These are phyloP conservation scores for Drosophila pseudoobscura DNA, from an alignment of 1,140 invertebrate species.

Conservation along the genomic window DNA sequence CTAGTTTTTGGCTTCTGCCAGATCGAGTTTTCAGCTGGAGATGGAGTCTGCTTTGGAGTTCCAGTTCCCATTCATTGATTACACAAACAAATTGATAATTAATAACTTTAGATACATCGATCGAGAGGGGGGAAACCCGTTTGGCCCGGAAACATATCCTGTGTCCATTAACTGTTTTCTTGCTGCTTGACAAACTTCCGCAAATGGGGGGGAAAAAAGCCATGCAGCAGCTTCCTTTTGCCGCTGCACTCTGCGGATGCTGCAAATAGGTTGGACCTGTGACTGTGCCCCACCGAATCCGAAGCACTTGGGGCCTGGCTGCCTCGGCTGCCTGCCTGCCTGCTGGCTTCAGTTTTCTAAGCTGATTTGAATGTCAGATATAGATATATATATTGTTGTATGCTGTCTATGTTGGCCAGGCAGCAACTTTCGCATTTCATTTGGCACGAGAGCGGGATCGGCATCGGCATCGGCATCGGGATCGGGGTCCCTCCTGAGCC, in stretches of 20 bases:
- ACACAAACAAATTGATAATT: conserved; percentile 70
- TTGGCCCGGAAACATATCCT: conserved; percentile 76
- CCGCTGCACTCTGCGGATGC: conserved; percentile 55
- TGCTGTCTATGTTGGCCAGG: conserved; percentile 16
- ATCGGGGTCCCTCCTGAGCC: neutral
- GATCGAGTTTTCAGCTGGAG: neutral
- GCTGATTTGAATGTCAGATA: conserved; percentile 81
- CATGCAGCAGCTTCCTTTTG: conserved; percentile 33
- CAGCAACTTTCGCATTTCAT: conserved; percentile 79
- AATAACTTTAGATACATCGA: conserved; percentile 61
- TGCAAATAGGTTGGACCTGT: conserved; percentile 62
- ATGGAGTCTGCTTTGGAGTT: neutral
- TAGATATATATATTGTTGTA: conserved; percentile 20
- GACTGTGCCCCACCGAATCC: conserved; percentile 34
- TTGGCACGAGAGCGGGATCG: conserved; percentile 30
- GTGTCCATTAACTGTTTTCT: conserved; percentile 79
- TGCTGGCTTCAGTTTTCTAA: conserved; percentile 67
- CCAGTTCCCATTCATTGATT: conserved; percentile 58
- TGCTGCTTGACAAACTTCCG: conserved; percentile 74
- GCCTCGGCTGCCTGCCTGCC: conserved; percentile 17
- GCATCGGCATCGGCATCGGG: no score
- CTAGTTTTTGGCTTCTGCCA: conserved; percentile 21
- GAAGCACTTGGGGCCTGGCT: neutral
- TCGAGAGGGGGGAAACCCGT: conserved; percentile 51
- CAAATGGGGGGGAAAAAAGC: conserved; percentile 20